A percentile compares a stretch with the other conserved stretches of the same genome.
Conservation (phyloP, 2,113 vertebrate genomes). For the Lasiurus cinereus region DNA sequence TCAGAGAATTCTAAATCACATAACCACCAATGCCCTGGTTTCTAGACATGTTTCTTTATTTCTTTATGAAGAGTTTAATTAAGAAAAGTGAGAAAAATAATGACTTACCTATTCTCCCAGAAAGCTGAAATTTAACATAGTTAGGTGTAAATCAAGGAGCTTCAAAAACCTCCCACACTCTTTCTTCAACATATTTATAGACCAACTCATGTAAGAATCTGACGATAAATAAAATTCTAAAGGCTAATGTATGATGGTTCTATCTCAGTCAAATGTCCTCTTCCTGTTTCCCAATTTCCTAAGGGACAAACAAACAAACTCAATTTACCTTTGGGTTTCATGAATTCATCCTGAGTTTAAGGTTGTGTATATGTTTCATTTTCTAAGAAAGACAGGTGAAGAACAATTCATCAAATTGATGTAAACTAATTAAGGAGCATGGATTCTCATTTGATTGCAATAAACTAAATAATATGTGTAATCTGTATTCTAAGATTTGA, state of each 20-base stretch:
- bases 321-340: background rate
- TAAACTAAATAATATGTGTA: background rate
- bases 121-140: constrained; percentile 30
- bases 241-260: background rate
- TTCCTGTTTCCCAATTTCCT: constrained; percentile 15
- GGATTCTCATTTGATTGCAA: background rate
- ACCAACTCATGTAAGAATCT: background rate
- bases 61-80: background rate
- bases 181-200: constrained; percentile 16
- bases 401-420: background rate
- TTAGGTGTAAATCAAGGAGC: background rate
- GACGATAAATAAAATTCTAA: constrained; percentile 36
- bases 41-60: background rate
- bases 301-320: background rate
- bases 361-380: background rate
- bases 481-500: background rate
- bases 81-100: background rate
- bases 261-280: background rate
- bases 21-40: background rate
- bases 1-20: constrained; percentile 10
- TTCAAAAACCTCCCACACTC: background rate
- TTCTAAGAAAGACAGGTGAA: background rate
- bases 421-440: background rate
- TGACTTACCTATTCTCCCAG: background rate
- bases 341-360: background rate